Evolutionary conservation across 2,113 vertebrate species (phyloP).

Genomic region (Alexandromys fortis): DNA sequence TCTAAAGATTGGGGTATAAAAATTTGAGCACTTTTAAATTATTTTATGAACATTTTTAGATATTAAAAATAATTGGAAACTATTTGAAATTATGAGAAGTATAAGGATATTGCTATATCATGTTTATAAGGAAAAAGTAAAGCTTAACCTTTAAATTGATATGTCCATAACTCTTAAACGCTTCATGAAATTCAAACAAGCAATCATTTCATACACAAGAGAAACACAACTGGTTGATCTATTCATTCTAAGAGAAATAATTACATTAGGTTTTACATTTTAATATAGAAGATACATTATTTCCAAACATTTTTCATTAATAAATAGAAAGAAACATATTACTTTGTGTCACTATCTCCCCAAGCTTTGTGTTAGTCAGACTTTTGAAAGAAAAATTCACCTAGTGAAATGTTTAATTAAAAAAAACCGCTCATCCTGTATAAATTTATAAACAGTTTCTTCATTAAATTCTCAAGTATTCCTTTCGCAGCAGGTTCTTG

Average conservation of each 20-base stretch:
- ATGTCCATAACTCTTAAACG: background rate
- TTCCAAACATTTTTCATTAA: background rate
- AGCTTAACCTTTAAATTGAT: background rate
- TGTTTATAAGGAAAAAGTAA: background rate
- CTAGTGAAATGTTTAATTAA: background rate
- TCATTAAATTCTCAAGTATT: background rate
- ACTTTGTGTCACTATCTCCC: background rate
- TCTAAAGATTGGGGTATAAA: background rate
- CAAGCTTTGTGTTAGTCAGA: background rate
- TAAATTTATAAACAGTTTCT: background rate
- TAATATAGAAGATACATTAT: background rate
- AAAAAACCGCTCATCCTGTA: background rate
- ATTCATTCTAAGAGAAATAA: background rate
- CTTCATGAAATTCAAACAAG: background rate
- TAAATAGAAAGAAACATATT: background rate
- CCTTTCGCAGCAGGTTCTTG: background rate
- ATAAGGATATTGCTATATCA: background rate
- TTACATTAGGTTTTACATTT: background rate
- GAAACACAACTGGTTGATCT: background rate
- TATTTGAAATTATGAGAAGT: background rate
- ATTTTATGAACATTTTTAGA: background rate
- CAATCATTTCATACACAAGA: background rate
- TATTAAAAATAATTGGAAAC: background rate
- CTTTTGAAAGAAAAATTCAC: background rate
- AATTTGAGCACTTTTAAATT: background rate